phyloP scores from a whole-genome alignment of 2,797 vertebrate species.

The Psittacula derbiana region DNA sequence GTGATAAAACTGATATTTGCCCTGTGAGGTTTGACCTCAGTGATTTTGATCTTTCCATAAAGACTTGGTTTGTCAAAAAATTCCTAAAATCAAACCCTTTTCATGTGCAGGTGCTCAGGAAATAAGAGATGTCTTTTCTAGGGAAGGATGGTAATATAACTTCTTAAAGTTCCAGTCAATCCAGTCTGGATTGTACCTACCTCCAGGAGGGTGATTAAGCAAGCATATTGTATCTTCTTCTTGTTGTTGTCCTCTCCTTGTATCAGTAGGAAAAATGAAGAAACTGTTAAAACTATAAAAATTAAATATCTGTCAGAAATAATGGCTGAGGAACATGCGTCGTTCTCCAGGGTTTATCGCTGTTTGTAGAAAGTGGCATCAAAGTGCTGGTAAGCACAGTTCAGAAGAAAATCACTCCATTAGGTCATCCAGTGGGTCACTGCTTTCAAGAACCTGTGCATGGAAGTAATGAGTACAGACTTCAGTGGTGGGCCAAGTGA shows the following conservation, averaged over 20 bases:
- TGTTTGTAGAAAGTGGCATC: not conserved
- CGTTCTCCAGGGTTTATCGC: not conserved
- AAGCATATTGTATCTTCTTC: not conserved
- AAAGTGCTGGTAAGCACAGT: not conserved
- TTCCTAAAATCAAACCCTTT: not conserved
- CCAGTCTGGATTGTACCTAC: not conserved
- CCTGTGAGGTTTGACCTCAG: not conserved
- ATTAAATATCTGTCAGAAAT: not conserved
- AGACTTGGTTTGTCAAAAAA: not conserved
- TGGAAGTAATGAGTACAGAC: not conserved
- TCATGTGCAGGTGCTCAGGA: not conserved
- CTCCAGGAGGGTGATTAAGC: not conserved
- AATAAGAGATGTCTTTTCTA: not conserved
- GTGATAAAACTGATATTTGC: not conserved
- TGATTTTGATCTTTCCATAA: not conserved
- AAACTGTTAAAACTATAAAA: constrained; percentile 38
- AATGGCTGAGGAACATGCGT: not conserved
- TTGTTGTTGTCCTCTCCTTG: not conserved
- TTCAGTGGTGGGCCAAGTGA: not conserved
- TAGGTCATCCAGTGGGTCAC: not conserved
- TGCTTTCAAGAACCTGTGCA: accelerated
- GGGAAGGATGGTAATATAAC: not conserved
- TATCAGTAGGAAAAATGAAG: not conserved
- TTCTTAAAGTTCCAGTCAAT: not conserved
- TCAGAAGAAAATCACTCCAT: not conserved